Evolutionary conservation across 2,888 invertebrate genomes (phyloP).

Genomic region (Agonopterix arenella): DNA sequence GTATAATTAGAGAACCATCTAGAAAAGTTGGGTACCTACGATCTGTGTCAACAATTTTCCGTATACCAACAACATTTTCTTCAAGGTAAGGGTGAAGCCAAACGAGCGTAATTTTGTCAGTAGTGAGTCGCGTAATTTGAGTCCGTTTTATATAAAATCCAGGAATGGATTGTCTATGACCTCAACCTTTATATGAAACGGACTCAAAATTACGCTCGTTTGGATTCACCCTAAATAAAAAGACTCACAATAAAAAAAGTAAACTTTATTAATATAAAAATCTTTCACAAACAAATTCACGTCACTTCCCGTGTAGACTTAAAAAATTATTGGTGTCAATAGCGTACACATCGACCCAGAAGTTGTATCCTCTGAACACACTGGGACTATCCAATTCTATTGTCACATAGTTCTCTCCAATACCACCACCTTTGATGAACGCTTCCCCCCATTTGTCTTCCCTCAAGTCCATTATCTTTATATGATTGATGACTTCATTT

Average conservation of each 20-base stretch:
- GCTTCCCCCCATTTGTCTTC: constrained; percentile 51
- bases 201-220: too few species aligned
- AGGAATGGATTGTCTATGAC: too few species aligned
- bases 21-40: too few species aligned
- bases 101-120: too few species aligned
- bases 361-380: constrained; percentile 51
- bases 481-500: constrained; percentile 50
- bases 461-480: constrained; percentile 47
- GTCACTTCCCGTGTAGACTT: constrained; percentile 34
- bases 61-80: too few species aligned
- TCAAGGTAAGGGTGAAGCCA: too few species aligned
- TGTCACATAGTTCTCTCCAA: constrained; percentile 45
- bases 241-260: not conserved
- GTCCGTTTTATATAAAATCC: too few species aligned
- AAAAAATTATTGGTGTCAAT: constrained; percentile 36
- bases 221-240: too few species aligned
- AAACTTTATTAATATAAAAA: not conserved
- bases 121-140: too few species aligned
- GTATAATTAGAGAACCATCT: too few species aligned
- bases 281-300: constrained; percentile 9
- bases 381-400: constrained; percentile 52
- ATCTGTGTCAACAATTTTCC: too few species aligned
- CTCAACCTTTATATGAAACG: too few species aligned
- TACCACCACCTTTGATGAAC: constrained; percentile 46
- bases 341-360: constrained; percentile 54